These are phyloP conservation scores for Leuciscus idus DNA, from an alignment of 2,113 vertebrate genomes.

Conservation along the genomic window DNA sequence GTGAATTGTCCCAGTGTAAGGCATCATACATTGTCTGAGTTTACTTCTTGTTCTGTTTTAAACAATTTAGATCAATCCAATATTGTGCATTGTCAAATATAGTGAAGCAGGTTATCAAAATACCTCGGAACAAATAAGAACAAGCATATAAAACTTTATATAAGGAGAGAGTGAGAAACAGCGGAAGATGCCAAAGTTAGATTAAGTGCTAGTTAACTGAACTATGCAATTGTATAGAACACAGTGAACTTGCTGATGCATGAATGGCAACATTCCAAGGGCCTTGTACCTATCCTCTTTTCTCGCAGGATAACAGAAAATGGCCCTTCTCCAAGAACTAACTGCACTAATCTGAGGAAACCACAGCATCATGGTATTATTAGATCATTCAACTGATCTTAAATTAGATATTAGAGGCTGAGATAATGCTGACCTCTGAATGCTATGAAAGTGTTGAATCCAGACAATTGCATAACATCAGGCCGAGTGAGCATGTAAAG, in stretches of 20 bases:
- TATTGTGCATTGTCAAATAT: constrained; percentile 22
- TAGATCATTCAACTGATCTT: constrained; percentile 1
- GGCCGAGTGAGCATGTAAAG: not conserved
- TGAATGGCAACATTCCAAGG: constrained; percentile 23
- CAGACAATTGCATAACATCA: constrained; percentile 11
- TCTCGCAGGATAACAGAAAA: constrained; percentile 27
- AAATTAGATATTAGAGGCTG: constrained; percentile 31
- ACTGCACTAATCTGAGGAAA: constrained; percentile 12
- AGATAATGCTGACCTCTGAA: constrained; percentile 32
- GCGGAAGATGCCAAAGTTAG: not conserved
- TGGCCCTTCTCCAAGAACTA: constrained; percentile 22
- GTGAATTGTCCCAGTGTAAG: not conserved
- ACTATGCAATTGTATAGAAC: constrained; percentile 25
- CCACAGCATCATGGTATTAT: constrained; percentile 18
- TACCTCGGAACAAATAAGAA: constrained; percentile 21
- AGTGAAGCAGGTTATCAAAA: constrained; percentile 1
- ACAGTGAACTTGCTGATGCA: constrained; percentile 31
- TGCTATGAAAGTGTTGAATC: not conserved
- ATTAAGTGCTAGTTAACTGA: constrained; percentile 43
- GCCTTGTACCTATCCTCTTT: constrained; percentile 11
- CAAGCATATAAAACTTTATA: constrained; percentile 21
- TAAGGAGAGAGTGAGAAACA: not conserved
- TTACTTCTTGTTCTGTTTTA: not conserved
- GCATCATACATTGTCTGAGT: not conserved
- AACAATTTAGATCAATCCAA: constrained; percentile 8